phyloP scores from a whole-genome alignment of 2,888 invertebrate species.

The Macrosiphum euphorbiae region DNA sequence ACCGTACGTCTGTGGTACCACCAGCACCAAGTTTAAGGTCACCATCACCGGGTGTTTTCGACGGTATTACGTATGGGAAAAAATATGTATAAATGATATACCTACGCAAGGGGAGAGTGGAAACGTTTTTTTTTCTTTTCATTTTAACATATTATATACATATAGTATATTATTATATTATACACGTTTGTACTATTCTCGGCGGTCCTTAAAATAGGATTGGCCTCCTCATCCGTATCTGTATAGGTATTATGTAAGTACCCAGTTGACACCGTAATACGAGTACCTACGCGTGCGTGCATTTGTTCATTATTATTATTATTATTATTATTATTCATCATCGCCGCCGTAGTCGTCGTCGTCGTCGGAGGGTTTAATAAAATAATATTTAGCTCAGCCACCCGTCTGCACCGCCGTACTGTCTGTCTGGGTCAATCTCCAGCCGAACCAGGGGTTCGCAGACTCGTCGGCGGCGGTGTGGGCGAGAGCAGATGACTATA shows the following conservation, averaged over 20 bases:
- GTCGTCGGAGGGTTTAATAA: constrained; percentile 45
- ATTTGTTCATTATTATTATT: constrained; percentile 42
- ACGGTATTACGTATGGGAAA: constrained; percentile 8
- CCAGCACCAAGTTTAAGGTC: constrained; percentile 61
- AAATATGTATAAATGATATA: constrained; percentile 4
- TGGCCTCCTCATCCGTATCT: background rate
- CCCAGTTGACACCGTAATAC: constrained; percentile 31
- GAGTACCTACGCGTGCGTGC: background rate
- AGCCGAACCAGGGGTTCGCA: constrained; percentile 51
- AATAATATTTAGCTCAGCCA: constrained; percentile 31
- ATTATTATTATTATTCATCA: background rate
- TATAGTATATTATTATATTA: background rate
- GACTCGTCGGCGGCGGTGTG: background rate
- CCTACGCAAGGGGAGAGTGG: background rate
- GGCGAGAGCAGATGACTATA: background rate
- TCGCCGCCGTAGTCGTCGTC: background rate
- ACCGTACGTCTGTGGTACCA: background rate
- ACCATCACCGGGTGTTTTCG: constrained; percentile 20
- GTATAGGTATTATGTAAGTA: background rate
- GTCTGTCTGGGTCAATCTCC: constrained; percentile 59
- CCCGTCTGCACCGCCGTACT: constrained; percentile 23
- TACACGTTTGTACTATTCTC: background rate
- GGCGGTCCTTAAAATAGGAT: constrained; percentile 49
- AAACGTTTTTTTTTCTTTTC: constrained; percentile 29
- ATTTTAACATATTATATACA: constrained; percentile 25